Conservation (phyloP, 2,113 vertebrate species). For the Chaenocephalus aceratus region DNA sequence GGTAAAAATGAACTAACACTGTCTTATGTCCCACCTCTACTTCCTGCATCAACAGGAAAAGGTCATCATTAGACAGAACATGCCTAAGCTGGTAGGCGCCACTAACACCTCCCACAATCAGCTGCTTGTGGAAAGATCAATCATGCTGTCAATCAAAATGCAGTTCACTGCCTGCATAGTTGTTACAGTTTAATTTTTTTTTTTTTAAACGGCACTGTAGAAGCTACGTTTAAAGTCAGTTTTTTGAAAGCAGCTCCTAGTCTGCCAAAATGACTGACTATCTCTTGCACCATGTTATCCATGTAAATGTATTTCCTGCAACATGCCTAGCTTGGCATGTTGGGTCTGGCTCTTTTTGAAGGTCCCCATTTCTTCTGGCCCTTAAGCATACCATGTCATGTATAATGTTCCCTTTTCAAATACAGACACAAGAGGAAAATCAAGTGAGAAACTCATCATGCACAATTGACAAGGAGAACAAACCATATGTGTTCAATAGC, state of each 20-base stretch:
- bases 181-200: neutral
- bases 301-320: no score
- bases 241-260: neutral
- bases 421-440: neutral
- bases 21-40: neutral
- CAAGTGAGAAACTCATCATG: slow-evolving; percentile 17
- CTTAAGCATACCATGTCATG: neutral
- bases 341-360: neutral
- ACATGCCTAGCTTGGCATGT: neutral
- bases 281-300: neutral
- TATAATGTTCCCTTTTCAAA: neutral
- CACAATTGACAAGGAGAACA: slow-evolving; percentile 21
- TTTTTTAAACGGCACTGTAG: neutral
- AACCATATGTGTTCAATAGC: slow-evolving; percentile 1
- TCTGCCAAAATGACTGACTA: neutral
- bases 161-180: neutral
- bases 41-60: slow-evolving; percentile 14
- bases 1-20: neutral
- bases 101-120: neutral
- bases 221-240: neutral
- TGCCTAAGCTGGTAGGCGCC: neutral
- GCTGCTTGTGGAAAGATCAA: slow-evolving; percentile 16
- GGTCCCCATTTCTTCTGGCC: neutral
- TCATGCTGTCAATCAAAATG: slow-evolving; percentile 6
- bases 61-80: slow-evolving; percentile 17